These are phyloP conservation scores for Zhengitettix transpicula DNA, from an alignment of 2,888 invertebrate genomes.

Conservation along the genomic window DNA sequence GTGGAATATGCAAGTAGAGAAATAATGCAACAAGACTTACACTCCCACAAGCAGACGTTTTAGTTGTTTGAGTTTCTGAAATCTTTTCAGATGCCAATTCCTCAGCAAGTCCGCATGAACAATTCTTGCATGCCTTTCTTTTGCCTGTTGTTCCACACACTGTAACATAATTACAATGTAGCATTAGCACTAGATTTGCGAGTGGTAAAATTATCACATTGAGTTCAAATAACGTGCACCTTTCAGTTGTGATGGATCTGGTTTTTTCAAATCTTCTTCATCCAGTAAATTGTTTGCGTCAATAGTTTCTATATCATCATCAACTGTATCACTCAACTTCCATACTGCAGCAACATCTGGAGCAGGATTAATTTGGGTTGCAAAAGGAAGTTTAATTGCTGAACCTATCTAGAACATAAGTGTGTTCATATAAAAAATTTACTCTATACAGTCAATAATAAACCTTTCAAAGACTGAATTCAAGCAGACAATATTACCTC, in stretches of 20 bases:
- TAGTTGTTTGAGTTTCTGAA: slow-evolving; percentile 39
- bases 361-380: slow-evolving; percentile 14
- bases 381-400: slow-evolving; percentile 34
- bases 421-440: not conserved
- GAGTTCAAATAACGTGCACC: slow-evolving; percentile 33
- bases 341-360: slow-evolving; percentile 38
- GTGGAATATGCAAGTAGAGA: not conserved
- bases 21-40: slow-evolving; percentile 39
- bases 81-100: slow-evolving; percentile 36
- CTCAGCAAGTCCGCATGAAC: slow-evolving; percentile 92
- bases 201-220: not conserved
- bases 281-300: slow-evolving; percentile 79
- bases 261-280: slow-evolving; percentile 77
- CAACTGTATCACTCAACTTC: slow-evolving; percentile 47
- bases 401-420: slow-evolving; percentile 35
- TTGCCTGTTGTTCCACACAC: slow-evolving; percentile 80
- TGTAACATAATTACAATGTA: slow-evolving; percentile 18
- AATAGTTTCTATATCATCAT: slow-evolving; percentile 59
- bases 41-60: slow-evolving; percentile 91
- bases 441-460: slow-evolving; percentile 1
- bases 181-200: slow-evolving; percentile 1
- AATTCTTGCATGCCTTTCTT: slow-evolving; percentile 94
- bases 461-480: not conserved
- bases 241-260: slow-evolving; percentile 65
- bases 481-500: slow-evolving; percentile 27